Evolutionary conservation across 2,797 vertebrate genomes (phyloP), one percentile per base, ranked within the genome.

Genomic region (Molossus alvarezi): DNA sequence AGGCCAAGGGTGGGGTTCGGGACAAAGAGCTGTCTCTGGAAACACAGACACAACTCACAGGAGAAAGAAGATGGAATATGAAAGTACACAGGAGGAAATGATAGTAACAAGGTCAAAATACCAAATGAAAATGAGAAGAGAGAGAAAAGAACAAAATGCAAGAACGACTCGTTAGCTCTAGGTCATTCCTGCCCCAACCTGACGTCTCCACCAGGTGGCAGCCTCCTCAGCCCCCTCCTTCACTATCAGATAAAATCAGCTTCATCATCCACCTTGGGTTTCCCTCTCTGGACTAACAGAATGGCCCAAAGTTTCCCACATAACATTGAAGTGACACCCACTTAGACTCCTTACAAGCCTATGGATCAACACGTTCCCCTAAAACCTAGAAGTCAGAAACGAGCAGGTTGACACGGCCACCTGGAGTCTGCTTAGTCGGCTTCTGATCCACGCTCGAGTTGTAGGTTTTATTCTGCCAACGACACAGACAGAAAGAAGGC

Each of bases 381-480:
- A 33, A 62, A 23, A n/a, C n/a, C 41, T 18, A n/a, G 17, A 73
- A 27, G 25, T 57, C 45, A 69, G 25, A 72, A 88, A 58, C 33
- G 25, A 64, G 13, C 9, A n/a, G 7, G 18, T 73, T 67, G 91
- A 58, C 5, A 65, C 55, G 7, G 29, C 15, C 21, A 9, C 12
- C 1, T 23, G n/a, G 62, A 48, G 7, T 64, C 29, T 6, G n/a
- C 18, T 33, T 9, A 10, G n/a, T 10, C 58, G 20, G 45, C 33
- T 82, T 71, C 67, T 94, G 65, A 84, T 17, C 9, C 33, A 72
- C 14, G 55, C 8, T 18, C 45, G 20, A 33, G 64, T 18, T 77
- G 10, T 72, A 82, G 48, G 41, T 33, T 94, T 87, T 76, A 71
- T 15, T 76, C 73, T 48, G 90, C 65, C 72, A 81, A 87, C 81